A percentile compares a stretch with the other conserved stretches of the same genome.
phyloP scores from a whole-genome alignment of 1,140 invertebrate species.

The Leptoteleia sp. region DNA sequence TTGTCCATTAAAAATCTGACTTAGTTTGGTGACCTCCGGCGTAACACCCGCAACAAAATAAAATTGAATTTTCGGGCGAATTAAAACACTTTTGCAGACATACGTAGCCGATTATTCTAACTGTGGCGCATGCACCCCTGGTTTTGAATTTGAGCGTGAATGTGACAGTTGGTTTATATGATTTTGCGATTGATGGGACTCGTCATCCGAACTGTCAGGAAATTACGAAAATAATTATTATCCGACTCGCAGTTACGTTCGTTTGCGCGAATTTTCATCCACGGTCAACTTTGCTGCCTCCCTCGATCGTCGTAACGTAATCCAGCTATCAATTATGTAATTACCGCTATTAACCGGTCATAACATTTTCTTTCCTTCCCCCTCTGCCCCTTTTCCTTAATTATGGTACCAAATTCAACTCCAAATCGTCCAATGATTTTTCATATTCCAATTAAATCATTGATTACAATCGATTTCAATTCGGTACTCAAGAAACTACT shows the following conservation, averaged over 20 bases:
- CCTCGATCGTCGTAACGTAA: slow-evolving; percentile 34
- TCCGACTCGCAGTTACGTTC: slow-evolving; percentile 62
- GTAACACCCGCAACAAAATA: too few species aligned
- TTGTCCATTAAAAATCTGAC: slow-evolving; percentile 22
- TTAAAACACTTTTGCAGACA: slow-evolving; percentile 56
- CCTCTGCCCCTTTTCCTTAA: not conserved
- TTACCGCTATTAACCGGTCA: slow-evolving; percentile 47
- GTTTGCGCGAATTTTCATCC: slow-evolving; percentile 45
- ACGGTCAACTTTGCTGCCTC: slow-evolving; percentile 37
- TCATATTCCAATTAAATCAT: too few species aligned
- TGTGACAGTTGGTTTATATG: slow-evolving; percentile 78
- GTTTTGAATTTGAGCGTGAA: slow-evolving; percentile 75
- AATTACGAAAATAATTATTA: slow-evolving; percentile 80
- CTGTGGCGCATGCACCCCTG: slow-evolving; percentile 26
- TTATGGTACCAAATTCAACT: not conserved
- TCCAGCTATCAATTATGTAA: slow-evolving; percentile 40
- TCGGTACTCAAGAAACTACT: too few species aligned
- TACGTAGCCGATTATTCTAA: slow-evolving; percentile 40
- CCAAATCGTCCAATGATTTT: not conserved
- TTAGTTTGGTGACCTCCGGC: slow-evolving; percentile 24
- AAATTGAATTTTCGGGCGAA: too few species aligned
- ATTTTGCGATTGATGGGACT: slow-evolving; percentile 76
- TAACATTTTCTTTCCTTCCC: slow-evolving; percentile 28
- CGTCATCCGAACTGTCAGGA: slow-evolving; percentile 73
- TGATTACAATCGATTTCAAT: too few species aligned